Evolutionary conservation across 2,888 invertebrate genomes (phyloP), one percentile per base, ranked within the genome.

Genomic region (Drosophila gaucha): DNA sequence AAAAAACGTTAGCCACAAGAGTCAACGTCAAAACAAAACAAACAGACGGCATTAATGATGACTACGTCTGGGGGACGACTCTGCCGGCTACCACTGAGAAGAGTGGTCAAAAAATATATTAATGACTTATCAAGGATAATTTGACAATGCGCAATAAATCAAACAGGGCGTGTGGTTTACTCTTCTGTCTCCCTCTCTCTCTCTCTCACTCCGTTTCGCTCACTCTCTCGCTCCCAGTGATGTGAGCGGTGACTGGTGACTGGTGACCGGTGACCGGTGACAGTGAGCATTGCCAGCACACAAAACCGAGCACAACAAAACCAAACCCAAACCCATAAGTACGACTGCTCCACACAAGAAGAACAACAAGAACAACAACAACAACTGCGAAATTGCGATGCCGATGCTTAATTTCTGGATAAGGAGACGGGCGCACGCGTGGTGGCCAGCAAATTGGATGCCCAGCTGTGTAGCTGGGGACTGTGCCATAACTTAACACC

Each of bases 121-220:
- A 91, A 91, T 91, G 91, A 91, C 91, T 90, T 91, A 90, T 91
- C 91, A 91, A 90, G 91, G 90, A 90, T 91, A 91, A 90, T 91
- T 90, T 90, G 91, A 91, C 90, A 91, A 87, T 86, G 82, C 78
- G 88, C 89, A 80, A 91, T 91, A 91, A 91, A 91, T 91, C 91
- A 91, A 90, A 70, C 83, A 64, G 67, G 83, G 82, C 74, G 80
- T 84, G 80, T 79, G 86, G 66, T 62, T 80, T 49, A 56, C 56
- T 33, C n/a, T 14, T 31, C 33, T 47, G 3, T 44, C 44, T 30
- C 18, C 16, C 44, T 18, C 43, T 24, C 41, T 9, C 16, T 38
- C 22, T 31, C 43, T 10, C 43, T 10, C 10, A 24, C 31, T 50
- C 20, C 44, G 16, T 35, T 9, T 43, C 22, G 24, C 24, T 35